Percentiles rank a stretch among this genome's conserved stretches.
These are phyloP conservation scores for Scalopus aquaticus DNA, from an alignment of 2,113 vertebrate genomes.

Conservation along the genomic window DNA sequence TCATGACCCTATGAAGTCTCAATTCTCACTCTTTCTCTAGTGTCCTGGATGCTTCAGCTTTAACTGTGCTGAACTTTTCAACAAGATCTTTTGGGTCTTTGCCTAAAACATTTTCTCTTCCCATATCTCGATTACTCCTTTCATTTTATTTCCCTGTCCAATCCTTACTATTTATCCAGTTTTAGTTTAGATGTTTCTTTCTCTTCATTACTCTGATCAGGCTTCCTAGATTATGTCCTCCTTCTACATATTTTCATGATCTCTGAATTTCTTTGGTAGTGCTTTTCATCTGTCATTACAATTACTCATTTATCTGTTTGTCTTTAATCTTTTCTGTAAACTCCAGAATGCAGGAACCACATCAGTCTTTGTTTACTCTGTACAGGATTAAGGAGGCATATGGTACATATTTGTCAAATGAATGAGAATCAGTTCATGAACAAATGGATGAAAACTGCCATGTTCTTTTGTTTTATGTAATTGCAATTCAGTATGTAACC, in stretches of 20 bases:
- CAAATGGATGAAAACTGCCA: background rate
- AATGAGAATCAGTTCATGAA: background rate
- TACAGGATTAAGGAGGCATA: background rate
- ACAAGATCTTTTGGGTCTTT: background rate
- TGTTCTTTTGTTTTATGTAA: background rate
- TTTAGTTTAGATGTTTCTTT: background rate
- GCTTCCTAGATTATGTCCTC: background rate
- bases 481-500: background rate
- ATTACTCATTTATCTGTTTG: background rate
- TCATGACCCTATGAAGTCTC: background rate
- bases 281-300: background rate
- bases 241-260: background rate
- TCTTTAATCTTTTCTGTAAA: background rate
- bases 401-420: background rate
- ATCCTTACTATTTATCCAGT: background rate
- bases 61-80: background rate
- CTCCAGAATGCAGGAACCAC: background rate
- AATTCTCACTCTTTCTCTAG: background rate
- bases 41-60: background rate
- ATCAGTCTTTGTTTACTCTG: background rate
- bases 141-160: background rate
- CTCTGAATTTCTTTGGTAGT: background rate
- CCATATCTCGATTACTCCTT: background rate
- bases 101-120: background rate
- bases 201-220: background rate